These are phyloP conservation scores for Cremastinae sp. DNA, from an alignment of 2,888 invertebrate genomes.

Conservation along the genomic window DNA sequence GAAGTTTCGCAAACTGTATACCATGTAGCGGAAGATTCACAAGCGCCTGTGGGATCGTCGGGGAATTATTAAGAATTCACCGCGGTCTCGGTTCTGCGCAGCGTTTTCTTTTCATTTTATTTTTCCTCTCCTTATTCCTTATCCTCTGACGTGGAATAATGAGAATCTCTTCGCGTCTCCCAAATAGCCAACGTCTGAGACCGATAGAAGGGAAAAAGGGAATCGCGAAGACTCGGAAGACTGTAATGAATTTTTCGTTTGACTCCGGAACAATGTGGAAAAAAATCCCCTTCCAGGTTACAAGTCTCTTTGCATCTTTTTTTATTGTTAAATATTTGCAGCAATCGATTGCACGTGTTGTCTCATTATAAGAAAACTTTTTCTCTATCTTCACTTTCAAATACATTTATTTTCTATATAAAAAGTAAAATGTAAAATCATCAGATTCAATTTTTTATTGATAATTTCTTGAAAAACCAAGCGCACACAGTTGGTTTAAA, in stretches of 20 bases:
- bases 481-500: no score
- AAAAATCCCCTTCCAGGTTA: no score
- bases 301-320: no score
- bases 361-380: no score
- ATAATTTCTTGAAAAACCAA: no score
- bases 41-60: slow-evolving; percentile 53
- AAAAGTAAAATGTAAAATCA: no score
- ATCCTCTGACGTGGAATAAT: slow-evolving; percentile 37
- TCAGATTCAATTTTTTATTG: no score
- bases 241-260: background rate
- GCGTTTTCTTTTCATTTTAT: slow-evolving; percentile 29
- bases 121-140: background rate
- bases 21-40: slow-evolving; percentile 37
- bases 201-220: slow-evolving; percentile 1
- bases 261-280: no score
- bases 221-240: slow-evolving; percentile 1
- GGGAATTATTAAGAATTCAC: slow-evolving; percentile 60
- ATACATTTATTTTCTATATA: no score
- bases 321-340: no score
- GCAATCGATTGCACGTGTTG: no score
- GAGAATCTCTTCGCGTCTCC: slow-evolving; percentile 21
- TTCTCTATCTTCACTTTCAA: no score
- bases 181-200: background rate
- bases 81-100: slow-evolving; percentile 47
- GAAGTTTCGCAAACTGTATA: slow-evolving; percentile 10